These are phyloP conservation scores for Pararge aegeria DNA, from an alignment of 1,140 invertebrate species.

Conservation along the genomic window DNA sequence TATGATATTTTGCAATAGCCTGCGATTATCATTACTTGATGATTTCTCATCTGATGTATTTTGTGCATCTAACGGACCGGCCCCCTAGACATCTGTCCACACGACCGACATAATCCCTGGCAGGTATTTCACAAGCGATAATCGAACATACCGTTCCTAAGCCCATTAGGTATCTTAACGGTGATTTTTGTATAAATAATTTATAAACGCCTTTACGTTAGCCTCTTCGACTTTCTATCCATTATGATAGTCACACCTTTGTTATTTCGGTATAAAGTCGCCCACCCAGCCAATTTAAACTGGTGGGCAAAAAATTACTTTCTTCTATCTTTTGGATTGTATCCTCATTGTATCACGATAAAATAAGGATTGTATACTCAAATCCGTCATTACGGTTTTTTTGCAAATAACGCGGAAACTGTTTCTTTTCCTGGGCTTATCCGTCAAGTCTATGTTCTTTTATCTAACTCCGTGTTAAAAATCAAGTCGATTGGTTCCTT, in stretches of 20 bases:
- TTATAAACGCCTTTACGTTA: constrained; percentile 21
- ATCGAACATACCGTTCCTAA: constrained; percentile 31
- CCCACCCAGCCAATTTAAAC: not conserved
- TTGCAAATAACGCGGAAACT: too few relatives aligned
- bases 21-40: not conserved
- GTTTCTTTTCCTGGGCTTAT: too few relatives aligned
- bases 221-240: constrained; percentile 21
- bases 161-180: constrained; percentile 23
- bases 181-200: constrained; percentile 27
- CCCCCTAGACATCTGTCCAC: constrained; percentile 21
- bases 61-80: constrained; percentile 27
- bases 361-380: too few relatives aligned
- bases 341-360: too few relatives aligned
- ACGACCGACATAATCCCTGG: constrained; percentile 22
- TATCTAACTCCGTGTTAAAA: too few relatives aligned
- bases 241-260: constrained; percentile 19
- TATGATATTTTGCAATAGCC: not conserved
- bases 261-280: constrained; percentile 7
- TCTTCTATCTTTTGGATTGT: too few relatives aligned
- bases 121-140: constrained; percentile 27
- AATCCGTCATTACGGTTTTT: too few relatives aligned
- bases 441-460: too few relatives aligned
- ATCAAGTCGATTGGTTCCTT: too few relatives aligned
- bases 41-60: constrained; percentile 7
- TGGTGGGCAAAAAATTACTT: not conserved